Evolutionary conservation across 1,140 invertebrate species (phyloP).

Genomic region (Drosophila mojavensis): DNA sequence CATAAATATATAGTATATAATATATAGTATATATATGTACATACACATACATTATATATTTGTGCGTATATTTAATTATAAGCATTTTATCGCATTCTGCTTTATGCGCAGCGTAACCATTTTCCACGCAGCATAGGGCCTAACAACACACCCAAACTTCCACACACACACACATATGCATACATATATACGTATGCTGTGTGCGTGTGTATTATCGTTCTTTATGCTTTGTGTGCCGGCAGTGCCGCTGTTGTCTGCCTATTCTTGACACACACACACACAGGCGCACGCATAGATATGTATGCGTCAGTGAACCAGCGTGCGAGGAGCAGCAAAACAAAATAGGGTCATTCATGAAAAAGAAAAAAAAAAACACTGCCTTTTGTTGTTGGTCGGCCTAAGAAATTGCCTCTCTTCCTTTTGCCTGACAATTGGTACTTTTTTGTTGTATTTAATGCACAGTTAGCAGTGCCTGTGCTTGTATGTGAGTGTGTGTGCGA

Average conservation of each 20-base stretch:
- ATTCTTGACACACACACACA: constrained; percentile 53
- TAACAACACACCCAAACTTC: constrained; percentile 2
- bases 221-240: constrained; percentile 73
- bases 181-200: constrained; percentile 13
- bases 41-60: not conserved
- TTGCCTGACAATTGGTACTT: constrained; percentile 33
- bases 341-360: constrained; percentile 71
- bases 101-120: constrained; percentile 54
- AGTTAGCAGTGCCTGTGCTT: not conserved
- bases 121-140: constrained; percentile 52
- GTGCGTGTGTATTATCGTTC: constrained; percentile 63
- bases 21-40: not conserved
- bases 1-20: too few relatives aligned
- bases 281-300: constrained; percentile 41
- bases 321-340: constrained; percentile 34
- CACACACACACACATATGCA: not conserved
- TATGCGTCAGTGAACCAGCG: constrained; percentile 39
- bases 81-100: constrained; percentile 42
- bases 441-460: constrained; percentile 2
- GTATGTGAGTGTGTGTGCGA: too few relatives aligned
- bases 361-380: constrained; percentile 25
- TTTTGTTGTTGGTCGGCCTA: constrained; percentile 7
- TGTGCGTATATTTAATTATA: constrained; percentile 35
- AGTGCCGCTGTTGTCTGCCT: constrained; percentile 47
- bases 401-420: constrained; percentile 35